Evolutionary conservation across 1,140 invertebrate species (phyloP).

Genomic region (Drosophila hydei): DNA sequence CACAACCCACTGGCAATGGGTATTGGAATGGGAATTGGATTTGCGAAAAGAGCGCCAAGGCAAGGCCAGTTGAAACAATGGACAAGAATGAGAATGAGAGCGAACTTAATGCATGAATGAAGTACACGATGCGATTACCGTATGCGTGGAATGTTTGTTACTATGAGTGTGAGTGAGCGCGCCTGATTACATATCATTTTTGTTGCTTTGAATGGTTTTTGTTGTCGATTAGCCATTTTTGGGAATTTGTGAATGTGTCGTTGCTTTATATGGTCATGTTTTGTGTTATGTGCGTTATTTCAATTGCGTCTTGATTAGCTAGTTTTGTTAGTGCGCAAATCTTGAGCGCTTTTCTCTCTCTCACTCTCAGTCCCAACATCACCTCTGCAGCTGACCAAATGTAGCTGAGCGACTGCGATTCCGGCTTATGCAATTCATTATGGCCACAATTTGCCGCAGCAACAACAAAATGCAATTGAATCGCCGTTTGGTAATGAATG

Average conservation of each 20-base stretch:
- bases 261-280: slow-evolving; percentile 67
- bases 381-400: slow-evolving; percentile 44
- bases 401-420: slow-evolving; percentile 71
- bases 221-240: slow-evolving; percentile 54
- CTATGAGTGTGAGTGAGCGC: slow-evolving; percentile 19
- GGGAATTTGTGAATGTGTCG: slow-evolving; percentile 56
- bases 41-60: slow-evolving; percentile 34
- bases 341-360: slow-evolving; percentile 2
- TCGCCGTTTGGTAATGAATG: slow-evolving; percentile 74
- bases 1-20: slow-evolving; percentile 13
- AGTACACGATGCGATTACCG: slow-evolving; percentile 20
- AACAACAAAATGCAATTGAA: slow-evolving; percentile 68
- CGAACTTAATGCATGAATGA: slow-evolving; percentile 32
- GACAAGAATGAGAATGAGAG: slow-evolving; percentile 26
- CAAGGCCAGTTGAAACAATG: slow-evolving; percentile 34
- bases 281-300: slow-evolving; percentile 55
- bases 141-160: slow-evolving; percentile 23
- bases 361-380: neutral
- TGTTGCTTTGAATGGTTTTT: slow-evolving; percentile 35
- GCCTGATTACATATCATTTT: slow-evolving; percentile 62
- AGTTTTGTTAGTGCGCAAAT: slow-evolving; percentile 1
- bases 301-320: slow-evolving; percentile 56
- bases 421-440: slow-evolving; percentile 78
- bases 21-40: slow-evolving; percentile 39
- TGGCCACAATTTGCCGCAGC: slow-evolving; percentile 62